Percentiles rank a stretch among this genome's conserved stretches.
Conservation (phyloP, 2,888 invertebrate genomes). For the Parnassius glacialis region DNA sequence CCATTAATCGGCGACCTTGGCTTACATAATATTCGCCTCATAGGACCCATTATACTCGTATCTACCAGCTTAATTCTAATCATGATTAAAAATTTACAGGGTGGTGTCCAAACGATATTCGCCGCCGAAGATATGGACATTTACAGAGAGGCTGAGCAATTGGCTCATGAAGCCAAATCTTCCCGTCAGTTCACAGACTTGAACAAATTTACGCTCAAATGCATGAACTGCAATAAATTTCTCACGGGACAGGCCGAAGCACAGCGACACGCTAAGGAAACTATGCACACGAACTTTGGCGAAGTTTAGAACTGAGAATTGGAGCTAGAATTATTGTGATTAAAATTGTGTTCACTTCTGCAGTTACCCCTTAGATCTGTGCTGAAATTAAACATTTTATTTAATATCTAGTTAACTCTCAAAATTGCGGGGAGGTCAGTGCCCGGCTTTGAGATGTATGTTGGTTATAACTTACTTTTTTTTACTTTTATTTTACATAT, state of each 20-base stretch:
- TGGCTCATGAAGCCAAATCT: conserved; percentile 93
- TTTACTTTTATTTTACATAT: too few species aligned
- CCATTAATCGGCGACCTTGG: too few species aligned
- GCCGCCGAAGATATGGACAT: conserved; percentile 86
- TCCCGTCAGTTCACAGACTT: conserved; percentile 95
- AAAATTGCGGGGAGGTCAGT: too few species aligned
- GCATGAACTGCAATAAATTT: conserved; percentile 88
- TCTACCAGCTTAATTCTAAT: too few species aligned
- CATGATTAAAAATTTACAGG: conserved; percentile 72
- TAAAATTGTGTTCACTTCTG: conserved; percentile 4
- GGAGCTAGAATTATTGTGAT: conserved; percentile 1
- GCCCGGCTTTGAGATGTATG: too few species aligned
- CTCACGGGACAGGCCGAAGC: conserved; percentile 91
- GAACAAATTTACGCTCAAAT: conserved; percentile 91
- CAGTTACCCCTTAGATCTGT: not conserved
- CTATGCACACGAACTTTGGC: conserved; percentile 90
- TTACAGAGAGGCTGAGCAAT: conserved; percentile 89
- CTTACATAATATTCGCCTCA: too few species aligned
- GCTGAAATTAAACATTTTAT: not conserved
- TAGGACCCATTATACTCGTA: too few species aligned
- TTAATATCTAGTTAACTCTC: too few species aligned
- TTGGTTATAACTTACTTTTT: too few species aligned
- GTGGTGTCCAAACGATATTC: conserved; percentile 89
- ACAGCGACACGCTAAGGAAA: conserved; percentile 90
- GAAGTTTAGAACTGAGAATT: conserved; percentile 81